A percentile compares a stretch with the other conserved stretches of the same genome.
Evolutionary conservation across 2,113 vertebrate genomes (phyloP).

Genomic region (Cyprinodon brontotheroides): DNA sequence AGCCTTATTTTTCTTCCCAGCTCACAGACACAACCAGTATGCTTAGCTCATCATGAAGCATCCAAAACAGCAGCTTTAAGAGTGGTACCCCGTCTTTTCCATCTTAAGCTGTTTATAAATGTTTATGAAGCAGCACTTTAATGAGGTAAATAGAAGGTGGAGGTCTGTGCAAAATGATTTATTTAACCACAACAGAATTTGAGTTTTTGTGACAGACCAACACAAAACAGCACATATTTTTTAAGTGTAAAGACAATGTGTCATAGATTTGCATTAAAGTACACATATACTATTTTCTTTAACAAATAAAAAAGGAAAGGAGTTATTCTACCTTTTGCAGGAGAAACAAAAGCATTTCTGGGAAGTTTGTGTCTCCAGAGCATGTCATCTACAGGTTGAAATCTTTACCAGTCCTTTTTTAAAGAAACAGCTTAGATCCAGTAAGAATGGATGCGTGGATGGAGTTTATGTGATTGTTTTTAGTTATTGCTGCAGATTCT

Average conservation of each 20-base stretch:
- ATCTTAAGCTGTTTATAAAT: neutral
- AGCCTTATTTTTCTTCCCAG: neutral
- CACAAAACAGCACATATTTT: neutral
- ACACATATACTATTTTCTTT: neutral
- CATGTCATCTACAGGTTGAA: too few species aligned
- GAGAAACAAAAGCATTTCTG: too few species aligned
- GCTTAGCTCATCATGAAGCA: constrained; percentile 4
- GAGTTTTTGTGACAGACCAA: neutral
- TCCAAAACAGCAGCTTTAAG: constrained; percentile 21
- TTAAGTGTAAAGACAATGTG: too few species aligned
- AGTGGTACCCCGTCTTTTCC: neutral
- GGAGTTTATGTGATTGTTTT: neutral
- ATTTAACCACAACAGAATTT: neutral
- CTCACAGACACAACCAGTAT: constrained; percentile 8
- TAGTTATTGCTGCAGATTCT: neutral
- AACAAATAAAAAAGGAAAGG: neutral
- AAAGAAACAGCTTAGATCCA: too few species aligned
- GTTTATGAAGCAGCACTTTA: constrained; percentile 12
- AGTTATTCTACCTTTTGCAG: too few species aligned
- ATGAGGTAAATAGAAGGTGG: constrained; percentile 19
- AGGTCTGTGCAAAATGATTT: neutral
- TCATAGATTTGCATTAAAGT: too few species aligned
- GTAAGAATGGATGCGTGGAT: neutral
- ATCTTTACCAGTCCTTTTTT: too few species aligned
- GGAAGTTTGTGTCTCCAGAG: too few species aligned